A percentile compares a stretch with the other conserved stretches of the same genome.
Evolutionary conservation across 2,113 vertebrate genomes (phyloP).

Genomic region (Lophura nycthemera): DNA sequence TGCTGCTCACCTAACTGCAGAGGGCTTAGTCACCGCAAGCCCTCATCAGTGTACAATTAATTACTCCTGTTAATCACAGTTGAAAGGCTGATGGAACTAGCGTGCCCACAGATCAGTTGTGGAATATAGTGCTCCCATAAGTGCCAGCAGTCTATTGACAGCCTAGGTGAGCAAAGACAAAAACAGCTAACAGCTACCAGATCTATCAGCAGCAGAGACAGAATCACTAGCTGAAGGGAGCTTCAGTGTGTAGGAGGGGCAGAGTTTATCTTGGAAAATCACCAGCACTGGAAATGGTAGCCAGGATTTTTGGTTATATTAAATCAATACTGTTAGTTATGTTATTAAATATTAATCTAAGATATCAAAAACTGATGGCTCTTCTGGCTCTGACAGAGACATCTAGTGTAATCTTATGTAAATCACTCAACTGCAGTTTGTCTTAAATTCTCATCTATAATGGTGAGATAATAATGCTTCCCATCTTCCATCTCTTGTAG

Average conservation of each 20-base stretch:
- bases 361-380: neutral
- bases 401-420: neutral
- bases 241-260: neutral
- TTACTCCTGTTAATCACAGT: slow-evolving; percentile 45
- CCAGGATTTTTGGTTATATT: neutral
- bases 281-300: neutral
- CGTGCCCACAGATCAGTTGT: neutral
- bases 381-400: slow-evolving; percentile 9
- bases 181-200: neutral
- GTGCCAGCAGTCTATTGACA: neutral
- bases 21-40: neutral
- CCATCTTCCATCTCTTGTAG: neutral
- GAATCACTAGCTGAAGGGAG: neutral
- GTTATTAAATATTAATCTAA: slow-evolving; percentile 22
- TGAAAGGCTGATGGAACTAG: neutral
- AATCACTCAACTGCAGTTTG: neutral
- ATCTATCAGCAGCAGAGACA: neutral
- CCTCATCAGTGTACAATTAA: slow-evolving; percentile 3
- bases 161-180: neutral
- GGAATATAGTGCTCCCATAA: neutral
- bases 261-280: neutral
- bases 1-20: neutral
- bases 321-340: slow-evolving; percentile 22
- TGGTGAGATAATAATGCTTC: neutral
- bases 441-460: neutral